These are phyloP conservation scores for Hozukius guyotensis DNA, from an alignment of 2,797 vertebrate species.

Conservation along the genomic window DNA sequence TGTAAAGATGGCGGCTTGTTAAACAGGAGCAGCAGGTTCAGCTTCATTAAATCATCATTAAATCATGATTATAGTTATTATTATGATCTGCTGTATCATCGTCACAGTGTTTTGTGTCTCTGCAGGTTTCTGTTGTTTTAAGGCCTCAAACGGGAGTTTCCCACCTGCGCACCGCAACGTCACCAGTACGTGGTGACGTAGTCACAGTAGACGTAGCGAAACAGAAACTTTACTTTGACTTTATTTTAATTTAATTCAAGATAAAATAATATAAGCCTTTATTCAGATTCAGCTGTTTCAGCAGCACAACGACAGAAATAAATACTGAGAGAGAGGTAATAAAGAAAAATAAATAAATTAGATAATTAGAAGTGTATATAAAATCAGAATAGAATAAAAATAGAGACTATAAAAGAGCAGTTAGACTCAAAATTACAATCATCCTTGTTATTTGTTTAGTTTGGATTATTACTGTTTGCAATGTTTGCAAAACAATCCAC, in stretches of 20 bases:
- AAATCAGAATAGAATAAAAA: too few species aligned
- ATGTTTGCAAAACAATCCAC: too few species aligned
- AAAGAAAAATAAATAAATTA: too few species aligned
- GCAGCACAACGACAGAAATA: too few species aligned
- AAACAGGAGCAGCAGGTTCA: not conserved
- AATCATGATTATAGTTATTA: not conserved
- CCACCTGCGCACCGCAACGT: not conserved
- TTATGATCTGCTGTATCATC: not conserved
- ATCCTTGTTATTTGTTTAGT: too few species aligned
- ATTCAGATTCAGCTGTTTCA: too few species aligned
- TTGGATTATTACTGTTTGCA: too few species aligned
- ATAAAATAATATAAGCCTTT: not conserved
- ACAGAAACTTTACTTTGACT: not conserved
- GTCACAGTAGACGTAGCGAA: not conserved
- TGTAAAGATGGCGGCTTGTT: not conserved
- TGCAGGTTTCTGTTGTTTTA: not conserved
- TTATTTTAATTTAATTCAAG: not conserved
- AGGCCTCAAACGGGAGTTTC: conserved; percentile 2
- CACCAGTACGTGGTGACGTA: not conserved
- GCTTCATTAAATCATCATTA: too few species aligned
- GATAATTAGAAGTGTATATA: too few species aligned
- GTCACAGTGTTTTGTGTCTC: not conserved
- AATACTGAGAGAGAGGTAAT: too few species aligned
- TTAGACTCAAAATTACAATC: too few species aligned
- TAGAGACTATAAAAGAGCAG: too few species aligned